Conservation (phyloP, 1,140 invertebrate genomes). For the Hydropsyche tenuis region DNA sequence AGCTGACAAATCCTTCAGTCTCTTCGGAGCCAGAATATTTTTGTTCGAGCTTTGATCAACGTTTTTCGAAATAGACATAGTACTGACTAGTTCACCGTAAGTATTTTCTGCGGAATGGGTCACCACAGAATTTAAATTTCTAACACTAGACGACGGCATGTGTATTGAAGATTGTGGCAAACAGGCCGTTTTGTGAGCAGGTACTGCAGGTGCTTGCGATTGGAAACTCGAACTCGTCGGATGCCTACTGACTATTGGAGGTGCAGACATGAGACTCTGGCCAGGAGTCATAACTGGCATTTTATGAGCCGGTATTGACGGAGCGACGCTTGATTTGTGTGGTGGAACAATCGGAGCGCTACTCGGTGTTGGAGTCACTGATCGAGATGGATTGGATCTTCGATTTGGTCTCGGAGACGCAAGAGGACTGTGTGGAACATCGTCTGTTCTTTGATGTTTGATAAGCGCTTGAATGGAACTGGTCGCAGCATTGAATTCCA, state of each 20-base stretch:
- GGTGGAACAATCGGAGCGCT: conserved; percentile 42
- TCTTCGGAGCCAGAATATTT: conserved; percentile 48
- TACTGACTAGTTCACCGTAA: conserved; percentile 48
- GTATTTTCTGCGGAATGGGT: conserved; percentile 55
- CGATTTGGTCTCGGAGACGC: conserved; percentile 56
- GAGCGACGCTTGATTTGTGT: conserved; percentile 35
- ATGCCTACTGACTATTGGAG: conserved; percentile 25
- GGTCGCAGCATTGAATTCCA: conserved; percentile 68
- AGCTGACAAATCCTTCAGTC: conserved; percentile 55
- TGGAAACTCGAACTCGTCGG: conserved; percentile 8
- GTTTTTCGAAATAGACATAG: conserved; percentile 14
- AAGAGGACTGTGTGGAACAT: conserved; percentile 53
- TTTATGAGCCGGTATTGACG: conserved; percentile 32
- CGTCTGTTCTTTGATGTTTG: conserved; percentile 47
- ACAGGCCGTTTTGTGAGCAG: conserved; percentile 40
- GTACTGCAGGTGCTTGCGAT: conserved; percentile 32
- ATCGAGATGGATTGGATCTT: conserved; percentile 44
- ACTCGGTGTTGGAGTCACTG: conserved; percentile 45
- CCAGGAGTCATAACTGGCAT: conserved; percentile 4
- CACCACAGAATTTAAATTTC: conserved; percentile 43
- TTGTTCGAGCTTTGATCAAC: conserved; percentile 35
- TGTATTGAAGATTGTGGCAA: conserved; percentile 29
- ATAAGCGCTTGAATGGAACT: conserved; percentile 64
- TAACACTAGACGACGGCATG: conserved; percentile 39
- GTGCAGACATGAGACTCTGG: conserved; percentile 14